These are phyloP conservation scores for Lypha dubia DNA, from an alignment of 2,888 invertebrate species.

Conservation along the genomic window DNA sequence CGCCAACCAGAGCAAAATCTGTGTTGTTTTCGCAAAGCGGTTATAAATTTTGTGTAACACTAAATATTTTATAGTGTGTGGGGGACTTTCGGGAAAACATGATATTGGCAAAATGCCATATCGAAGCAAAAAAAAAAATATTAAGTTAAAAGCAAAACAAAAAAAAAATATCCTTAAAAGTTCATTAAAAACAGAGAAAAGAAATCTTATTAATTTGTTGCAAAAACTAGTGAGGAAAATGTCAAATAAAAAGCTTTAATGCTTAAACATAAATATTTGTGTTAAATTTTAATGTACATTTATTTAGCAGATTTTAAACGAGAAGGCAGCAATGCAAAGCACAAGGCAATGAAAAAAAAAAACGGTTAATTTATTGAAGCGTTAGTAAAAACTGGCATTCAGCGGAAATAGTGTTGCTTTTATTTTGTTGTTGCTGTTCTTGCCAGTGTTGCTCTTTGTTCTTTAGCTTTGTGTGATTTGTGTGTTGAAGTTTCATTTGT, in stretches of 20 bases:
- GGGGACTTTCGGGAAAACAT: slow-evolving; percentile 62
- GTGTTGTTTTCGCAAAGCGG: background rate
- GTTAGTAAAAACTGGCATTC: slow-evolving; percentile 37
- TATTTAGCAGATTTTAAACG: background rate
- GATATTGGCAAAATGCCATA: slow-evolving; percentile 66
- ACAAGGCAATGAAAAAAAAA: too few species aligned
- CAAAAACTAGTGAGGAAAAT: slow-evolving; percentile 18
- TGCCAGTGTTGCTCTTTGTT: slow-evolving; percentile 36
- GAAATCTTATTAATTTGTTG: slow-evolving; percentile 32
- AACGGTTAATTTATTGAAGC: slow-evolving; percentile 55
- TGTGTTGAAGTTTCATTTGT: slow-evolving; percentile 61
- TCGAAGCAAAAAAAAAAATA: background rate
- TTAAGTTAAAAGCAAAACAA: background rate
- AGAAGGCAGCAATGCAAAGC: too few species aligned
- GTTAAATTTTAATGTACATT: slow-evolving; percentile 34
- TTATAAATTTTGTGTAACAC: slow-evolving; percentile 54
- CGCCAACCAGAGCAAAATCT: slow-evolving; percentile 21
- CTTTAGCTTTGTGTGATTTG: slow-evolving; percentile 39
- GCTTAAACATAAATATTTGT: background rate
- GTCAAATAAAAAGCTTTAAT: slow-evolving; percentile 3
- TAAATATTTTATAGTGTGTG: slow-evolving; percentile 61
- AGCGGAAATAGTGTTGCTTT: slow-evolving; percentile 41
- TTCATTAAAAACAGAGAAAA: slow-evolving; percentile 43
- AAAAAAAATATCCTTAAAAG: slow-evolving; percentile 6
- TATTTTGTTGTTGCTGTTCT: background rate